These are phyloP conservation scores for Leuciscus idus DNA, from an alignment of 2,113 vertebrate species.

Conservation along the genomic window DNA sequence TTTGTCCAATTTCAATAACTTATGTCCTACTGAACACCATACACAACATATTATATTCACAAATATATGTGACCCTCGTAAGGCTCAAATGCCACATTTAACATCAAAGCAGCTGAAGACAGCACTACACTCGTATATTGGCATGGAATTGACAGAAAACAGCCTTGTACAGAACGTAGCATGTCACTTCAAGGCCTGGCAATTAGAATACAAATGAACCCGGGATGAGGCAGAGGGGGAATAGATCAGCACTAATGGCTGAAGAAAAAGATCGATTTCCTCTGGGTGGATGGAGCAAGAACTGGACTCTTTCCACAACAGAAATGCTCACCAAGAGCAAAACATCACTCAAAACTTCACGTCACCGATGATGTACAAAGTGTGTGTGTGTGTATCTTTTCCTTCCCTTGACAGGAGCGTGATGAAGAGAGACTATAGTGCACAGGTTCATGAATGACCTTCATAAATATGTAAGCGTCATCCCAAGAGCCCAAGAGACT, in stretches of 20 bases:
- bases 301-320: constrained; percentile 76
- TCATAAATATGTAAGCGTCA: constrained; percentile 76
- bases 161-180: constrained; percentile 40
- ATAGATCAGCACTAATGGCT: constrained; percentile 53
- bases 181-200: constrained; percentile 49
- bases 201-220: constrained; percentile 59
- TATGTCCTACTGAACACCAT: not conserved
- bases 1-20: not conserved
- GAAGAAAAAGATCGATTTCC: constrained; percentile 46
- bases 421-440: constrained; percentile 72
- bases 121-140: constrained; percentile 26
- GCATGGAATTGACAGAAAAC: constrained; percentile 41
- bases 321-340: constrained; percentile 74
- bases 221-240: constrained; percentile 16
- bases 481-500: constrained; percentile 77
- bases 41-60: not conserved
- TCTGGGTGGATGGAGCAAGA: constrained; percentile 76
- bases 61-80: not conserved
- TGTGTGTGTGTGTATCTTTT: constrained; percentile 3
- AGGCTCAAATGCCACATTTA: not conserved
- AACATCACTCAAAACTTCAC: constrained; percentile 73
- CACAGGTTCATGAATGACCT: constrained; percentile 81
- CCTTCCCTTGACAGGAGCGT: constrained; percentile 68
- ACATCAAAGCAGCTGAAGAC: constrained; percentile 21
- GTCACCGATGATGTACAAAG: constrained; percentile 72